These are phyloP conservation scores for Paracanthobrama guichenoti DNA, from an alignment of 2,113 vertebrate genomes.

Conservation along the genomic window DNA sequence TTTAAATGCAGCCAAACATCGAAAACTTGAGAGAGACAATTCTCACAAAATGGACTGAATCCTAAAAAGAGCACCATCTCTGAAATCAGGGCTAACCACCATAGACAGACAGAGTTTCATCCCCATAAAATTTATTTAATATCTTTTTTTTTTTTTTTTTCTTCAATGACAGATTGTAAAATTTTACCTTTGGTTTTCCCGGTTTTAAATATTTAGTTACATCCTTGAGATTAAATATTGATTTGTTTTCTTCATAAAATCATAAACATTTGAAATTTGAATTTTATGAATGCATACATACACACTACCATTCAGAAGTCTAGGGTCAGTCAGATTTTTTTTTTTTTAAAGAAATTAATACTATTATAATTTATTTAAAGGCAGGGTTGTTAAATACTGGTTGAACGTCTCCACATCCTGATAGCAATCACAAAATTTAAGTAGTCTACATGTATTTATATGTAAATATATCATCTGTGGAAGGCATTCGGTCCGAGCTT, in stretches of 20 bases:
- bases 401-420: too few species aligned
- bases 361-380: background rate
- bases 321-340: too few species aligned
- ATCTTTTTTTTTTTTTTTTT: background rate
- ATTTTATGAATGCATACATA: background rate
- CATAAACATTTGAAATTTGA: too few species aligned
- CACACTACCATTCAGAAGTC: too few species aligned
- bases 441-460: too few species aligned
- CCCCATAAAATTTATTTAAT: background rate
- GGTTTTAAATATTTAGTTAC: background rate
- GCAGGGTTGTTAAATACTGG: too few species aligned
- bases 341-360: too few species aligned
- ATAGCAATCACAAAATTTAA: too few species aligned
- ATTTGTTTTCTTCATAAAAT: background rate
- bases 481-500: too few species aligned
- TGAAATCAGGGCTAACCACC: background rate
- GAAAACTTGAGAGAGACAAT: background rate
- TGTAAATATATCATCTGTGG: too few species aligned
- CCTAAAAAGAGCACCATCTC: background rate
- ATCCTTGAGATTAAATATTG: background rate
- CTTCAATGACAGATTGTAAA: background rate
- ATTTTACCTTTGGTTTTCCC: background rate
- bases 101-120: background rate
- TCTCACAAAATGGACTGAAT: background rate
- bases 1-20: background rate